Evolutionary conservation across 2,113 vertebrate genomes (phyloP).

Genomic region (Solea solea): DNA sequence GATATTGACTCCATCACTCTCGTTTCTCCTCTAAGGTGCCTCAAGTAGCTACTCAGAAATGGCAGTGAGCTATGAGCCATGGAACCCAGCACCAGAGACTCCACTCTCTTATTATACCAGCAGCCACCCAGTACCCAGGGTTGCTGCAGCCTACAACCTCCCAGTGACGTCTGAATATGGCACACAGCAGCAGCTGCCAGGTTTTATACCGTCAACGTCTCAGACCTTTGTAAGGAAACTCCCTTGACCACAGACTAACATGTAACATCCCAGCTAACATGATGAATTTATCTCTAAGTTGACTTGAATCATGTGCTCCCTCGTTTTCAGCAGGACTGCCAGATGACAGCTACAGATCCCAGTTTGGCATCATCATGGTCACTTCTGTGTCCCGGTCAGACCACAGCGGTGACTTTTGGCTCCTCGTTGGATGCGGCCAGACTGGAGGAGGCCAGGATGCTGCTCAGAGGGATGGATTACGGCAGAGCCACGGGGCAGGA

Average conservation of each 20-base stretch:
- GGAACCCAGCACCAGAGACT: conserved; percentile 51
- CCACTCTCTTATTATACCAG: conserved; percentile 47
- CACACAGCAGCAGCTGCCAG: conserved; percentile 46
- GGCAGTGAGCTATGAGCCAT: conserved; percentile 72
- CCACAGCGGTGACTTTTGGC: conserved; percentile 53
- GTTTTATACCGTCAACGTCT: conserved; percentile 44
- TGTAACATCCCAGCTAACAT: neutral
- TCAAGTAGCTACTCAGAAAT: conserved; percentile 75
- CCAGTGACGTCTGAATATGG: conserved; percentile 53
- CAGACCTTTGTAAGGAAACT: conserved; percentile 65
- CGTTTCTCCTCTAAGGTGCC: conserved; percentile 53
- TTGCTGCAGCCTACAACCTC: conserved; percentile 39
- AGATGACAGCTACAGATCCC: conserved; percentile 34
- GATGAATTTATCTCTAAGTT: neutral
- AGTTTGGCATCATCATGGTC: conserved; percentile 60
- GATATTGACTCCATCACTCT: neutral
- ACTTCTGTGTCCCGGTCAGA: conserved; percentile 32
- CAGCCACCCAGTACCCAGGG: conserved; percentile 33
- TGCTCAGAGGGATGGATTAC: conserved; percentile 82
- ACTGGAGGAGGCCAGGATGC: conserved; percentile 81
- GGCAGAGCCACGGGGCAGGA: conserved; percentile 84
- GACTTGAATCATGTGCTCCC: neutral
- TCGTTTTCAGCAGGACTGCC: conserved; percentile 45
- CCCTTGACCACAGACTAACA: neutral
- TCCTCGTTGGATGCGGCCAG: conserved; percentile 68